A percentile compares a stretch with the other conserved stretches of the same genome.
phyloP scores from a whole-genome alignment of 2,113 vertebrate species.

The Tenebrosternarchus preto region DNA sequence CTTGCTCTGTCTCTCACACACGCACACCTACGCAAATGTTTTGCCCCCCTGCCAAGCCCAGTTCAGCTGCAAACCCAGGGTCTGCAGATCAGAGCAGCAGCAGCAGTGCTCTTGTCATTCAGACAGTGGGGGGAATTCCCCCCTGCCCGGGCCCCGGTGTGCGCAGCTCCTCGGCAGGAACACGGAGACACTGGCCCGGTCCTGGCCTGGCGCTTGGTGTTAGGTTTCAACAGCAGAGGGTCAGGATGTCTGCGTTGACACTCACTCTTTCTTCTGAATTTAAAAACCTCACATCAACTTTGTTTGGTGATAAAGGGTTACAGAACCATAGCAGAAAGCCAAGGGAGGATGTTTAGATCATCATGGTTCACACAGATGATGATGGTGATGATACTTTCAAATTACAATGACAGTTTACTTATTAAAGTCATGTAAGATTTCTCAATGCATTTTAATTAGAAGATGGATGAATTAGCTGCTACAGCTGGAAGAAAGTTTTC shows the following conservation, averaged over 20 bases:
- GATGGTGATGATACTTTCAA: no score
- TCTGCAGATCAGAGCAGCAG: slow-evolving; percentile 61
- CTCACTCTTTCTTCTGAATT: slow-evolving; percentile 38
- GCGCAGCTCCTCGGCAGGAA: slow-evolving; percentile 70
- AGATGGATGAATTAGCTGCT: not conserved
- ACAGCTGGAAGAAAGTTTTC: no score
- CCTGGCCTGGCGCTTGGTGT: slow-evolving; percentile 67
- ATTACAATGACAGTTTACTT: not conserved
- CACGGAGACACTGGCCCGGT: slow-evolving; percentile 66
- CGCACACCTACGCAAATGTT: slow-evolving; percentile 43
- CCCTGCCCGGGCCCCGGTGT: slow-evolving; percentile 60
- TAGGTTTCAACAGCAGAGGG: slow-evolving; percentile 70
- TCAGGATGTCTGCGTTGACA: slow-evolving; percentile 70
- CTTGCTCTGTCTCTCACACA: slow-evolving; percentile 17
- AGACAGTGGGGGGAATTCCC: slow-evolving; percentile 75
- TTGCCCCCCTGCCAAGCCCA: slow-evolving; percentile 50
- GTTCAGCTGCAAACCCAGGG: slow-evolving; percentile 71
- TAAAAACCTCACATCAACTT: slow-evolving; percentile 34
- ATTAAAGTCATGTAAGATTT: not conserved
- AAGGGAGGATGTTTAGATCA: not conserved
- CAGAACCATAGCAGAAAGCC: slow-evolving; percentile 2
- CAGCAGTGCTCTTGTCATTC: slow-evolving; percentile 71
- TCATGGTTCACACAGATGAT: not conserved
- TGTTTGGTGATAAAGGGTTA: slow-evolving; percentile 28
- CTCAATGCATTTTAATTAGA: not conserved